Conservation (phyloP, 2,888 invertebrate species). For the Tiliacea aurago region DNA sequence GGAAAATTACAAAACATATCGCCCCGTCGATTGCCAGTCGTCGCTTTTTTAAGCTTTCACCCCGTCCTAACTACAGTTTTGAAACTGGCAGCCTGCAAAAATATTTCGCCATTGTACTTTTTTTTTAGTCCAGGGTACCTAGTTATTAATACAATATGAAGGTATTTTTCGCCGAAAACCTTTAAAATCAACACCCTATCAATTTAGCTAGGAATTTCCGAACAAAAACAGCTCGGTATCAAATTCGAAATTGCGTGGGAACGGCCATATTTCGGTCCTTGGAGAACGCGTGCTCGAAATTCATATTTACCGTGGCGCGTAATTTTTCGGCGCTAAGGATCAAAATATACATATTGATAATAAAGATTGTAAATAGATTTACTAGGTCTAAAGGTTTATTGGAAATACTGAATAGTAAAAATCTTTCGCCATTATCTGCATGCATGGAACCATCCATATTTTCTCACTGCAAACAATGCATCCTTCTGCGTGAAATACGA, state of each 20-base stretch:
- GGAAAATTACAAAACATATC: constrained; percentile 53
- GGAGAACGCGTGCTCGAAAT: constrained; percentile 40
- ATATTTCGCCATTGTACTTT: constrained; percentile 26
- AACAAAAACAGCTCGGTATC: constrained; percentile 35
- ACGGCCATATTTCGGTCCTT: constrained; percentile 46
- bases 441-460: constrained; percentile 49
- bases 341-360: constrained; percentile 11
- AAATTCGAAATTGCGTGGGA: constrained; percentile 43
- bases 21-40: constrained; percentile 50
- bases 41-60: constrained; percentile 39
- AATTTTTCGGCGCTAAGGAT: constrained; percentile 38
- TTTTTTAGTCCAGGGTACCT: neutral
- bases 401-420: constrained; percentile 4
- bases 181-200: constrained; percentile 38
- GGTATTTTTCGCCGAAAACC: constrained; percentile 1
- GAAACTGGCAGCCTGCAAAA: constrained; percentile 39
- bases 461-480: constrained; percentile 57
- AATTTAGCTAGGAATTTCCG: constrained; percentile 35
- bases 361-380: neutral
- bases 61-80: constrained; percentile 21
- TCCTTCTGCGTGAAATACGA: constrained; percentile 55
- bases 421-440: constrained; percentile 25
- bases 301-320: constrained; percentile 38
- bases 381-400: neutral
- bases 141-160: constrained; percentile 19